These are phyloP conservation scores for Apodemia duryi DNA, from an alignment of 2,888 invertebrate species.

Conservation along the genomic window DNA sequence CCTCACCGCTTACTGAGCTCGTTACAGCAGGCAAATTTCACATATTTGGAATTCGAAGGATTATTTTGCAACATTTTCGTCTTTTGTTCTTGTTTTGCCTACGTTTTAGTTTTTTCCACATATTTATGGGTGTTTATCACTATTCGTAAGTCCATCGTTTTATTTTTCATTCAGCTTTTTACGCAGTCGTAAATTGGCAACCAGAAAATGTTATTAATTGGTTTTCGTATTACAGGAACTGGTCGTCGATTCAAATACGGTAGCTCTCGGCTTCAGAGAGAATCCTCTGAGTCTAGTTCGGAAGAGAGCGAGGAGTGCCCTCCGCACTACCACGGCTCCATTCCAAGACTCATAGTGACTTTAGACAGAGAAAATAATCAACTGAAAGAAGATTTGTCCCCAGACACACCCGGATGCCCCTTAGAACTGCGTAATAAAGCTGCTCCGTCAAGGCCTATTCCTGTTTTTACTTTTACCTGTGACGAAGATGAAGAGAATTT, in stretches of 20 bases:
- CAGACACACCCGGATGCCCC: slow-evolving; percentile 62
- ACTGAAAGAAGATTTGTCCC: slow-evolving; percentile 57
- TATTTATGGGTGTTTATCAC: slow-evolving; percentile 19
- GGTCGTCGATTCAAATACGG: slow-evolving; percentile 52
- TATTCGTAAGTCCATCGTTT: slow-evolving; percentile 19
- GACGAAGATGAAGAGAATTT: slow-evolving; percentile 60
- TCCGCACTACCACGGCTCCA: slow-evolving; percentile 62
- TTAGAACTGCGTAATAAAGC: slow-evolving; percentile 45
- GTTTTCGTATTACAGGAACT: slow-evolving; percentile 58
- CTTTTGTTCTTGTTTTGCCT: slow-evolving; percentile 23
- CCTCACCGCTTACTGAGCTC: slow-evolving; percentile 67
- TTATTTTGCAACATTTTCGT: slow-evolving; percentile 26
- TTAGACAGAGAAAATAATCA: slow-evolving; percentile 63
- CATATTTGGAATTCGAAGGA: slow-evolving; percentile 18
- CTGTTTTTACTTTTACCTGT: slow-evolving; percentile 68
- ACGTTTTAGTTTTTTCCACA: slow-evolving; percentile 15
- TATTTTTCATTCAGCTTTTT: slow-evolving; percentile 24
- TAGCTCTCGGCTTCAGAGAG: slow-evolving; percentile 51
- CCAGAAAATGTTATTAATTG: slow-evolving; percentile 31
- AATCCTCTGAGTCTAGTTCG: slow-evolving; percentile 67
- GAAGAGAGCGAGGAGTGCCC: slow-evolving; percentile 60
- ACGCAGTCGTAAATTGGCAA: slow-evolving; percentile 5
- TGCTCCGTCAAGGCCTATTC: slow-evolving; percentile 48
- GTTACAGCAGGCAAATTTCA: slow-evolving; percentile 65
- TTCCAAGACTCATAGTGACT: slow-evolving; percentile 65